Conservation (phyloP, 2,888 invertebrate species). For the Melipona bicolor region DNA sequence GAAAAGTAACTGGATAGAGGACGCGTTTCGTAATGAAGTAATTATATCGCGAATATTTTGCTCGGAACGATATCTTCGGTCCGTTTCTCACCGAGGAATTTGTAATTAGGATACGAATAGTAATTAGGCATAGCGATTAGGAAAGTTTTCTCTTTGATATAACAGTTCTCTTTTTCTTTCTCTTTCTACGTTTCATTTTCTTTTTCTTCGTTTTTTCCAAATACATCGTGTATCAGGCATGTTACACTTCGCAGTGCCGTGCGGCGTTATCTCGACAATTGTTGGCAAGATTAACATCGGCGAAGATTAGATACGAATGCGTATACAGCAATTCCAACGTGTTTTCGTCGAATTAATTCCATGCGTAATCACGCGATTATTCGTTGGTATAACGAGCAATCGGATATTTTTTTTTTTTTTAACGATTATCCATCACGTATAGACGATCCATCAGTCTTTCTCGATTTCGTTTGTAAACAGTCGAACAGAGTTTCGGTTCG, state of each 20-base stretch:
- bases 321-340: neutral
- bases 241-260: slow-evolving; percentile 7
- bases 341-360: slow-evolving; percentile 57
- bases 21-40: slow-evolving; percentile 30
- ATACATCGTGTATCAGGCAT: slow-evolving; percentile 23
- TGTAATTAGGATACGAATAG: slow-evolving; percentile 14
- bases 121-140: slow-evolving; percentile 21
- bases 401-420: slow-evolving; percentile 10
- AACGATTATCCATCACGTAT: neutral
- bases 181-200: neutral
- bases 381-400: slow-evolving; percentile 42
- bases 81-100: slow-evolving; percentile 29
- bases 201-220: neutral
- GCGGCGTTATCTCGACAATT: slow-evolving; percentile 48
- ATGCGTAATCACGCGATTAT: slow-evolving; percentile 41
- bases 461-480: slow-evolving; percentile 16
- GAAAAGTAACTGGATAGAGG: neutral
- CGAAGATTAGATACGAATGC: slow-evolving; percentile 73
- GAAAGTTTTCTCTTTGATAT: slow-evolving; percentile 50
- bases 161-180: neutral
- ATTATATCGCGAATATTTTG: slow-evolving; percentile 1
- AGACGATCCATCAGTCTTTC: slow-evolving; percentile 1
- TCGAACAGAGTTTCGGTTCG: neutral
- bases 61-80: slow-evolving; percentile 6
- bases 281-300: slow-evolving; percentile 67